Evolutionary conservation across 2,797 vertebrate genomes (phyloP).

Genomic region (Chaunax sp.): DNA sequence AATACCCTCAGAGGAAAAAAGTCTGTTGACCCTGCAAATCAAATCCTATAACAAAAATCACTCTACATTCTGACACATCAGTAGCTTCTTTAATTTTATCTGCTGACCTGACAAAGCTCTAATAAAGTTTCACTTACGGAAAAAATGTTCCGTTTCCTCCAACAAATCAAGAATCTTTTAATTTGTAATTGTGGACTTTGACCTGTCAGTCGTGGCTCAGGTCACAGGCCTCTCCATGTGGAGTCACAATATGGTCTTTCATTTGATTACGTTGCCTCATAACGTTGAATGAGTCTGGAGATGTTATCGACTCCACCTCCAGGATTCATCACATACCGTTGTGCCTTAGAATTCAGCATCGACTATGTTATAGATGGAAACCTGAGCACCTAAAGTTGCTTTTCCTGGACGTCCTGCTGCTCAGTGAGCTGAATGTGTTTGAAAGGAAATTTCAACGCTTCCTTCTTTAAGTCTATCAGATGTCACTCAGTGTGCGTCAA

Average conservation of each 20-base stretch:
- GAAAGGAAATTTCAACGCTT: slow-evolving; percentile 19
- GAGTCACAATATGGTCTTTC: slow-evolving; percentile 54
- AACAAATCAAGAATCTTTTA: slow-evolving; percentile 52
- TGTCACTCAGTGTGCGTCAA: neutral
- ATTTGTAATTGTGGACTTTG: slow-evolving; percentile 46
- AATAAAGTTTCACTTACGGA: slow-evolving; percentile 40
- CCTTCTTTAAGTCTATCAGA: neutral
- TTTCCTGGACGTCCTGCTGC: neutral
- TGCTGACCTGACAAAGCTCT: slow-evolving; percentile 40
- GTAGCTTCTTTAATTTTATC: slow-evolving; percentile 50
- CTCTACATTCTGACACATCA: slow-evolving; percentile 40
- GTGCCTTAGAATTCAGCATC: slow-evolving; percentile 48
- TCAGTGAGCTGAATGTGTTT: slow-evolving; percentile 1
- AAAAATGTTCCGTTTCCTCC: slow-evolving; percentile 35
- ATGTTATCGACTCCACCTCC: slow-evolving; percentile 63
- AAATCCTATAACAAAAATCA: slow-evolving; percentile 63
- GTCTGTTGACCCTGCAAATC: slow-evolving; percentile 64
- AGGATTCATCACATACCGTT: slow-evolving; percentile 52
- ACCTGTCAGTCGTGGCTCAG: slow-evolving; percentile 40
- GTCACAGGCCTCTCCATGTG: slow-evolving; percentile 42
- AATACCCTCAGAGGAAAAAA: slow-evolving; percentile 60
- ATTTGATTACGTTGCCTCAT: slow-evolving; percentile 66
- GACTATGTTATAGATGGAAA: slow-evolving; percentile 54
- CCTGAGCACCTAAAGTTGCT: slow-evolving; percentile 45
- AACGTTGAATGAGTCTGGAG: slow-evolving; percentile 65